A percentile compares a stretch with the other conserved stretches of the same genome.
phyloP scores from a whole-genome alignment of 2,888 invertebrate genomes.

The Drosophila histrio region DNA sequence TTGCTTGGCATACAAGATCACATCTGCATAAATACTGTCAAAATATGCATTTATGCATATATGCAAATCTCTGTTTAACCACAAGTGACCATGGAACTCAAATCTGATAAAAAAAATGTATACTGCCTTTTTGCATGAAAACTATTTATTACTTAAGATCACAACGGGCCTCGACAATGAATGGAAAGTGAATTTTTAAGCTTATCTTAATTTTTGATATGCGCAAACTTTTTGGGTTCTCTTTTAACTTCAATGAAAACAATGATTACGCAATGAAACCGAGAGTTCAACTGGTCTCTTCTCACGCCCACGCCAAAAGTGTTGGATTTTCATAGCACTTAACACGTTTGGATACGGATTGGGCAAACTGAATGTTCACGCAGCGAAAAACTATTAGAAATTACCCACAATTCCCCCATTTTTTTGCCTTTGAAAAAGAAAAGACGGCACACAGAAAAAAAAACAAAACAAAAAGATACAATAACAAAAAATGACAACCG shows the following conservation, averaged over 20 bases:
- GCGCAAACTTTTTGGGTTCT: slow-evolving; percentile 3
- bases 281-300: not conserved
- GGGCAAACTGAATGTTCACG: slow-evolving; percentile 22
- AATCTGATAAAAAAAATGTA: not conserved
- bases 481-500: slow-evolving; percentile 32
- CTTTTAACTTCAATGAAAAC: not conserved
- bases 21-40: no score
- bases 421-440: not conserved
- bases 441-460: not conserved
- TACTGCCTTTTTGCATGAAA: not conserved
- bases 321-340: slow-evolving; percentile 19
- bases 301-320: slow-evolving; percentile 19
- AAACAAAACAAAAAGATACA: slow-evolving; percentile 10
- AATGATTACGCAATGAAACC: slow-evolving; percentile 2
- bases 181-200: slow-evolving; percentile 12
- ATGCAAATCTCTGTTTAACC: no score
- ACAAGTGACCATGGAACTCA: not conserved
- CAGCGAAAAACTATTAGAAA: slow-evolving; percentile 36
- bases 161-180: not conserved
- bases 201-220: slow-evolving; percentile 7
- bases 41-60: no score
- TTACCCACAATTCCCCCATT: not conserved
- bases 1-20: no score
- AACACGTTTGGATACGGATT: slow-evolving; percentile 25
- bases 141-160: not conserved